phyloP scores from a whole-genome alignment of 2,888 invertebrate genomes.

The Synergus japonicus region DNA sequence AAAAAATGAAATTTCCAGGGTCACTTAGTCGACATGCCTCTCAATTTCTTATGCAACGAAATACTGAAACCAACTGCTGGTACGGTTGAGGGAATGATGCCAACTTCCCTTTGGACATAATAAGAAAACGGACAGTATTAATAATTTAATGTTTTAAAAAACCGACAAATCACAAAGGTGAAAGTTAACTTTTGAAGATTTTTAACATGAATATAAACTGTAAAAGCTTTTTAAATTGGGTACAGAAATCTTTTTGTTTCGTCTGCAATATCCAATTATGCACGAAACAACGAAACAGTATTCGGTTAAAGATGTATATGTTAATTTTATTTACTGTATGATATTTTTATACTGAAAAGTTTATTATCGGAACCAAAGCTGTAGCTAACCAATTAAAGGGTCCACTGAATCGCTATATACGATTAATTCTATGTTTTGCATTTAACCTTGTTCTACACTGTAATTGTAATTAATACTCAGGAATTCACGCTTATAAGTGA shows the following conservation, averaged over 20 bases:
- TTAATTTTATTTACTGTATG: not conserved
- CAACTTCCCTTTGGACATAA: slow-evolving; percentile 92
- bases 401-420: not conserved
- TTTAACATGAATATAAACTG: not conserved
- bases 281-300: slow-evolving; percentile 5
- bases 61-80: slow-evolving; percentile 89
- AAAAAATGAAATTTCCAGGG: slow-evolving; percentile 80
- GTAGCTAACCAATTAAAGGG: not conserved
- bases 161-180: not conserved
- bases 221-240: not conserved
- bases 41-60: slow-evolving; percentile 93
- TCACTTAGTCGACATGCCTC: slow-evolving; percentile 91
- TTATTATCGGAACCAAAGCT: slow-evolving; percentile 3
- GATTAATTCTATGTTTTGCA: slow-evolving; percentile 3
- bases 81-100: slow-evolving; percentile 95
- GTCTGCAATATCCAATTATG: not conserved
- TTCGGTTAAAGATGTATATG: not conserved
- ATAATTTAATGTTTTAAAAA: slow-evolving; percentile 42
- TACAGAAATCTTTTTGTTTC: not conserved
- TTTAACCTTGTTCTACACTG: not conserved
- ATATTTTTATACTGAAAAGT: slow-evolving; percentile 2
- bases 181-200: not conserved
- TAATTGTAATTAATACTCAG: slow-evolving; percentile 34
- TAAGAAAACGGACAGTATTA: slow-evolving; percentile 55
- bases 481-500: slow-evolving; percentile 12